Conservation (phyloP, 2,797 vertebrate genomes). For the Columba guinea region DNA sequence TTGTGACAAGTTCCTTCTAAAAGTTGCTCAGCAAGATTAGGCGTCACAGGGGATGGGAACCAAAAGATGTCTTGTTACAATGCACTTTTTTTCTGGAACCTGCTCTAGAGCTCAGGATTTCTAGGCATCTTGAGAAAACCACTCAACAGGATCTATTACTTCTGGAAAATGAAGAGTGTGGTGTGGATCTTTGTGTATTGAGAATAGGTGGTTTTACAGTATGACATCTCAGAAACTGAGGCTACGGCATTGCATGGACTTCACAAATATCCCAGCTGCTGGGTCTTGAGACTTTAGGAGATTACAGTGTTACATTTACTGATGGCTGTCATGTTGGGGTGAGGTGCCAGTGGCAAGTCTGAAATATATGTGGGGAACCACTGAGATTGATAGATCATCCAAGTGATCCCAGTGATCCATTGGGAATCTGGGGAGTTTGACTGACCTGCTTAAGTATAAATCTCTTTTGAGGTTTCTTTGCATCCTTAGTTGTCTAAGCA, state of each 20-base stretch:
- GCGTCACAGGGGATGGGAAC: background rate
- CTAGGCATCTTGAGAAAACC: background rate
- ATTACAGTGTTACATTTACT: background rate
- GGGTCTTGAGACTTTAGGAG: background rate
- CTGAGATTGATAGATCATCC: background rate
- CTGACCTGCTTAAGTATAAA: background rate
- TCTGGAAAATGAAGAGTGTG: background rate
- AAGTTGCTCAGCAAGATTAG: background rate
- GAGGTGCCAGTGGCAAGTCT: background rate
- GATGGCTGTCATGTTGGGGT: background rate
- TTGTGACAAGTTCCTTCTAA: background rate
- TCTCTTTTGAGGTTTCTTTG: background rate
- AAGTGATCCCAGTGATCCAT: background rate
- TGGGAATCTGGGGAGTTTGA: background rate
- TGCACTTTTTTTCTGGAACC: background rate
- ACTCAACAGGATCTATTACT: accelerated
- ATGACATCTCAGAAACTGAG: background rate
- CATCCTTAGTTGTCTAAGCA: background rate
- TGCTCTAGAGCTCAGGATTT: background rate
- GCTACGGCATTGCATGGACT: background rate
- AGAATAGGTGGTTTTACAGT: background rate
- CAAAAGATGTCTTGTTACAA: background rate
- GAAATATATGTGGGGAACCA: background rate
- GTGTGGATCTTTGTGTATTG: background rate
- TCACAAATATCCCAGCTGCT: background rate